Percentiles rank a stretch among this genome's conserved stretches.
phyloP scores from a whole-genome alignment of 2,888 invertebrate genomes.

The Arenicola marina region DNA sequence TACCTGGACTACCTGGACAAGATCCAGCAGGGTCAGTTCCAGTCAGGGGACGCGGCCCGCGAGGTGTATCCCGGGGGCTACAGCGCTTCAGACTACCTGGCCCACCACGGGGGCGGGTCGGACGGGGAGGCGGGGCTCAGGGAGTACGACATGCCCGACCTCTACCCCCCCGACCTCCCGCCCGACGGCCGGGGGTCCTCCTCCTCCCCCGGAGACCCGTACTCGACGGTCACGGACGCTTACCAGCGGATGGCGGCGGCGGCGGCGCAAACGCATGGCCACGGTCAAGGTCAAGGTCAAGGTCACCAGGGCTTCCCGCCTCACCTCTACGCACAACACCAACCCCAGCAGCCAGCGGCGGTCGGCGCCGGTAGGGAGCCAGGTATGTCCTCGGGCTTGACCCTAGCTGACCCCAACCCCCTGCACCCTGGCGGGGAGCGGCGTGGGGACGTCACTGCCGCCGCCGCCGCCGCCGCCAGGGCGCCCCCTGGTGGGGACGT shows the following conservation, averaged over 20 bases:
- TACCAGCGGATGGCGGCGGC: not conserved
- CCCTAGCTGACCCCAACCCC: not conserved
- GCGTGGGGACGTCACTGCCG: not conserved
- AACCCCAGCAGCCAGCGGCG: not conserved
- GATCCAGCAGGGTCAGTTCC: not conserved
- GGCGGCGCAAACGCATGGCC: too few relatives aligned
- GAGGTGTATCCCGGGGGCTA: too few relatives aligned
- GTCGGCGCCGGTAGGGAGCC: not conserved
- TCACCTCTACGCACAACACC: not conserved
- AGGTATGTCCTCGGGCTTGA: not conserved
- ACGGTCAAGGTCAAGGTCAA: too few relatives aligned
- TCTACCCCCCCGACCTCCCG: not conserved
- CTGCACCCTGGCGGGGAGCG: not conserved
- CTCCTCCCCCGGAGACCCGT: too few relatives aligned
- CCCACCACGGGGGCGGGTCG: not conserved
- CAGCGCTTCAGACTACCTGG: not conserved
- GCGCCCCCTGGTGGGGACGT: too few relatives aligned
- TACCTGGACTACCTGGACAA: slow-evolving; percentile 23
- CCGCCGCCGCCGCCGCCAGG: too few relatives aligned
- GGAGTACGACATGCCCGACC: not conserved
- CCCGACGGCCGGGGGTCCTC: not conserved
- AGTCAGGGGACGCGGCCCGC: not conserved
- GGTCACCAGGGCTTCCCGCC: slow-evolving; percentile 8
- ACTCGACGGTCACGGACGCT: not conserved
- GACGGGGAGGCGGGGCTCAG: not conserved